These are phyloP conservation scores for Siderastrea siderea DNA, from an alignment of 92 coral and sea anemone species.

Conservation along the genomic window DNA sequence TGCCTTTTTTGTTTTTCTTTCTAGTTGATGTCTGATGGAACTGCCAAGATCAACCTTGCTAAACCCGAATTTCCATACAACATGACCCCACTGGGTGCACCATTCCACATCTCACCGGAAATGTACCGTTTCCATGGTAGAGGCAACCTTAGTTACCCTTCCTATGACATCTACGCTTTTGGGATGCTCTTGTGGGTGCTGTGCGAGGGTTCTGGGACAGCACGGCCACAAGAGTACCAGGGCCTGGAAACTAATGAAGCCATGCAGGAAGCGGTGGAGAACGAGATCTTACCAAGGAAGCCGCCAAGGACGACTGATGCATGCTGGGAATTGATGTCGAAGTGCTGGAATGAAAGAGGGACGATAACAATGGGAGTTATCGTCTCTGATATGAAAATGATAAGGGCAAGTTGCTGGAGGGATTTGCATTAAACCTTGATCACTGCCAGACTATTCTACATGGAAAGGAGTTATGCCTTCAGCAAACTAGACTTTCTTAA, in stretches of 20 bases:
- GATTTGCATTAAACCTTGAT: background rate
- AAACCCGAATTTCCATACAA: constrained; percentile 77
- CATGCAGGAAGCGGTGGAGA: constrained; percentile 53
- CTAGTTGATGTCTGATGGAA: constrained; percentile 65
- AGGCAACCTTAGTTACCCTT: constrained; percentile 26
- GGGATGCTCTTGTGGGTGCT: constrained; percentile 81
- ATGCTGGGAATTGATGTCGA: constrained; percentile 69
- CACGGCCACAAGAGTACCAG: constrained; percentile 60
- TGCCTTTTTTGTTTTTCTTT: background rate
- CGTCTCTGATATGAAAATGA: background rate
- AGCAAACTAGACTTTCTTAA: too few species aligned
- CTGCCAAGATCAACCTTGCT: constrained; percentile 76
- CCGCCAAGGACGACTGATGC: constrained; percentile 49
- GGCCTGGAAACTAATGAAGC: constrained; percentile 29
- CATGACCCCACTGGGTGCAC: constrained; percentile 64
- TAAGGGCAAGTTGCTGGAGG: background rate
- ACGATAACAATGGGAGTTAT: constrained; percentile 7
- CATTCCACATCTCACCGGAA: constrained; percentile 79
- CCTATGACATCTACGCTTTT: constrained; percentile 77
- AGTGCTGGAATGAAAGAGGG: constrained; percentile 56
- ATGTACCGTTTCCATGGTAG: constrained; percentile 58
- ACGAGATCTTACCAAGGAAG: constrained; percentile 50
- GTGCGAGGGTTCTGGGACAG: constrained; percentile 73
- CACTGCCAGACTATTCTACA: too few species aligned
- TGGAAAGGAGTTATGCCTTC: too few species aligned